These are phyloP conservation scores for Cetoscarus ocellatus DNA, from an alignment of 2,797 vertebrate genomes.

Conservation along the genomic window DNA sequence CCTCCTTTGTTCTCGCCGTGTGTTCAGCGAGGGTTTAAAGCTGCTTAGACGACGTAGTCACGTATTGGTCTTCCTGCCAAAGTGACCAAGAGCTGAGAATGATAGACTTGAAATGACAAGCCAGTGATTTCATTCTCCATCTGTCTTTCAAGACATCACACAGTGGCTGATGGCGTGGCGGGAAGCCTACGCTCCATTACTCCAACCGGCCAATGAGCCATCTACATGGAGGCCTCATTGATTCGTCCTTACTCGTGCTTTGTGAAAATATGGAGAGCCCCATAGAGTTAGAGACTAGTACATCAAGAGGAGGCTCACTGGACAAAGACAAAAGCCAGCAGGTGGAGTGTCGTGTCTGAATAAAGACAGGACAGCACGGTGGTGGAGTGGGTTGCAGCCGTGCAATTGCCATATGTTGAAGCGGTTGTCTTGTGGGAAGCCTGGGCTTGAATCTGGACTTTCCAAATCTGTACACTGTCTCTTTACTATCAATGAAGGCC, in stretches of 20 bases:
- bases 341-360: conserved; percentile 5
- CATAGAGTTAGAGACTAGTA: conserved; percentile 50
- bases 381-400: too few species aligned
- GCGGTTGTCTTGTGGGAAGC: too few species aligned
- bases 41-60: conserved; percentile 44
- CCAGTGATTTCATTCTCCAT: conserved; percentile 66
- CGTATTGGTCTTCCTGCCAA: conserved; percentile 53
- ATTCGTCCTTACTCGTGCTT: conserved; percentile 69
- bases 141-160: conserved; percentile 59
- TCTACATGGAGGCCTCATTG: conserved; percentile 76
- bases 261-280: conserved; percentile 61
- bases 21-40: conserved; percentile 14
- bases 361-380: too few species aligned
- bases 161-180: conserved; percentile 45
- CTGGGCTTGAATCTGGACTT: too few species aligned
- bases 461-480: too few species aligned
- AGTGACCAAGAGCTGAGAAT: conserved; percentile 67
- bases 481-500: too few species aligned
- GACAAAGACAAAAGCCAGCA: conserved; percentile 34
- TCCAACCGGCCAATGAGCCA: conserved; percentile 70
- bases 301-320: conserved; percentile 48
- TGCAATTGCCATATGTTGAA: too few species aligned
- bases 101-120: conserved; percentile 70
- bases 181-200: conserved; percentile 68
- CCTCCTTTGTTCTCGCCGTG: conserved; percentile 22